phyloP scores from a whole-genome alignment of 2,797 vertebrate species.

The Urosaurus nigricauda region DNA sequence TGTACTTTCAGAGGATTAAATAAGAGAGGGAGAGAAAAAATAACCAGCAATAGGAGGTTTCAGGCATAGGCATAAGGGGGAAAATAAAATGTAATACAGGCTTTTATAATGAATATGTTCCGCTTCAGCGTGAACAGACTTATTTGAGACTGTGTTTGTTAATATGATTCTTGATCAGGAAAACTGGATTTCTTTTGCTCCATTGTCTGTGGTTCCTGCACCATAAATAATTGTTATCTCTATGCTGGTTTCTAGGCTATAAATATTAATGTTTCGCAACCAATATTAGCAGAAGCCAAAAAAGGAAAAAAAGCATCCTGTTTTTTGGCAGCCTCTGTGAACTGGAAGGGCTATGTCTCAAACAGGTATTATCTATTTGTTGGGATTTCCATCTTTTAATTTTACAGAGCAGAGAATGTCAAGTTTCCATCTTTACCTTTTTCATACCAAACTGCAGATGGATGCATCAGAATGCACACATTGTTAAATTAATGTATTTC shows the following conservation, averaged over 20 bases:
- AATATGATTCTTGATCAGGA: slow-evolving; percentile 50
- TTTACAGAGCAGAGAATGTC: slow-evolving; percentile 59
- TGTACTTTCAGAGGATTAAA: slow-evolving; percentile 28
- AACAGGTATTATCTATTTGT: slow-evolving; percentile 46
- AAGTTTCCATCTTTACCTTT: slow-evolving; percentile 21
- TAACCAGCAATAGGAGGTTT: slow-evolving; percentile 23
- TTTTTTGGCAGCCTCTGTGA: slow-evolving; percentile 57
- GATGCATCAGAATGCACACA: slow-evolving; percentile 24
- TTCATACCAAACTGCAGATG: slow-evolving; percentile 35
- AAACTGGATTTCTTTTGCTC: slow-evolving; percentile 59
- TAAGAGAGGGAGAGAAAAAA: not conserved
- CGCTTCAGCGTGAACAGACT: slow-evolving; percentile 49
- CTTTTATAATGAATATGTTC: slow-evolving; percentile 65
- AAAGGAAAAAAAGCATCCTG: not conserved
- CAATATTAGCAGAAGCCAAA: slow-evolving; percentile 55
- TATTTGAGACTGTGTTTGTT: slow-evolving; percentile 56
- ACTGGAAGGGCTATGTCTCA: slow-evolving; percentile 46
- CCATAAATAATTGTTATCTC: slow-evolving; percentile 55
- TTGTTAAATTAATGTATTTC: slow-evolving; percentile 47
- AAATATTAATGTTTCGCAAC: slow-evolving; percentile 65
- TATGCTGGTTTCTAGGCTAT: slow-evolving; percentile 58
- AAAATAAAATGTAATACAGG: slow-evolving; percentile 59
- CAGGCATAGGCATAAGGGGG: slow-evolving; percentile 40
- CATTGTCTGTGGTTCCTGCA: slow-evolving; percentile 56
- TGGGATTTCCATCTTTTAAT: slow-evolving; percentile 55